A percentile compares a stretch with the other conserved stretches of the same genome.
phyloP scores from a whole-genome alignment of 2,113 vertebrate species.

The Ailurus styani region DNA sequence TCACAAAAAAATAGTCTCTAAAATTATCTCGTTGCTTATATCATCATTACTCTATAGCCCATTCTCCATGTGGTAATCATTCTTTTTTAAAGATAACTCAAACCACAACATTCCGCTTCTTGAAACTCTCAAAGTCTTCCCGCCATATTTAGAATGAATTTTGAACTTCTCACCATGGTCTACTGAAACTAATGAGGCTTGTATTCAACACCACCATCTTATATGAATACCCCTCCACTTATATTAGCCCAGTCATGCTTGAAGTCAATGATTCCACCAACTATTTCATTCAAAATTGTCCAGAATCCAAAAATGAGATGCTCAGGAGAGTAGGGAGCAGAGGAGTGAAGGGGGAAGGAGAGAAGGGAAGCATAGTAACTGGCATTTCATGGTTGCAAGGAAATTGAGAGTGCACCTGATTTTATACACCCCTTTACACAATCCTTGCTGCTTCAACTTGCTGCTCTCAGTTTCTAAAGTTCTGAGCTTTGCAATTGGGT shows the following conservation, averaged over 20 bases:
- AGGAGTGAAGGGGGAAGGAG: background rate
- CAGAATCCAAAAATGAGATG: background rate
- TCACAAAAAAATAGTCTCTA: background rate
- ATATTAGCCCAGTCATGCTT: background rate
- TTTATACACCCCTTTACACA: background rate
- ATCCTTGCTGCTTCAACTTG: background rate
- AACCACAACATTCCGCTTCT: background rate
- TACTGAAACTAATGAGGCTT: background rate
- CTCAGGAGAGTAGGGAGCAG: no score
- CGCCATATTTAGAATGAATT: background rate
- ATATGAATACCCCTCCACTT: background rate
- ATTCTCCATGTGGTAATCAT: background rate
- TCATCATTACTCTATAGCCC: background rate
- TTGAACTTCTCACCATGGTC: background rate
- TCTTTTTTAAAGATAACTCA: background rate
- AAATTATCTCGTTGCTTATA: background rate
- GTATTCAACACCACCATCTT: background rate
- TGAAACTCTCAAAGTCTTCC: background rate
- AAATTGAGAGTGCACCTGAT: background rate
- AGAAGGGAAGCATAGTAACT: background rate
- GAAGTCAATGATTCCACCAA: background rate
- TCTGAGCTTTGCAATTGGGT: background rate
- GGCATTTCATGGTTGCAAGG: background rate
- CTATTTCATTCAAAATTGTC: background rate
- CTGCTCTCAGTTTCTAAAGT: background rate